Evolutionary conservation across 1,140 invertebrate genomes (phyloP).

Genomic region (Temnothorax curvispinosus): DNA sequence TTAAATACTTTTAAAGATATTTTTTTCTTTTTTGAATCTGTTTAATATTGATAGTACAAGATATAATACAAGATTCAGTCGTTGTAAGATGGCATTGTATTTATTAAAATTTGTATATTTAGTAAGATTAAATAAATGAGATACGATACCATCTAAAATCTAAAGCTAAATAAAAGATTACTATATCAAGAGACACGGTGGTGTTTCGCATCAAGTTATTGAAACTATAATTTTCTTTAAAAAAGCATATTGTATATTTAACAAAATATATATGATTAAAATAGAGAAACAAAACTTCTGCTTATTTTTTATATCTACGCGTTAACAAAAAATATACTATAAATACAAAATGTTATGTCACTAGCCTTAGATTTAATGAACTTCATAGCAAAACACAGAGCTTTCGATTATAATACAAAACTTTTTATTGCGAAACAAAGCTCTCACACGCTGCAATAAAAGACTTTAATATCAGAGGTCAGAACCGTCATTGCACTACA

Average conservation of each 20-base stretch:
- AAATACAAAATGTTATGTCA: neutral
- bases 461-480: conserved; percentile 1
- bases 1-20: too few relatives aligned
- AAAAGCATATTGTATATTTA: neutral
- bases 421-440: neutral
- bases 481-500: neutral
- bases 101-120: neutral
- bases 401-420: neutral
- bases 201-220: too few relatives aligned
- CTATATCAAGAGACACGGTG: too few relatives aligned
- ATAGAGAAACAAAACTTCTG: neutral
- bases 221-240: neutral
- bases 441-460: neutral
- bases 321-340: neutral
- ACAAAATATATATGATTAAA: neutral
- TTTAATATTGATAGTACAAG: neutral
- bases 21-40: too few relatives aligned
- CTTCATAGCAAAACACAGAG: neutral
- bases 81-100: neutral
- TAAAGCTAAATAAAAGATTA: too few relatives aligned
- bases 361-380: neutral
- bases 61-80: neutral
- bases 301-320: neutral
- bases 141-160: too few relatives aligned
- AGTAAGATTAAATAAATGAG: too few relatives aligned